Evolutionary conservation across 1,140 invertebrate species (phyloP).

Genomic region (Drosophila cardini): DNA sequence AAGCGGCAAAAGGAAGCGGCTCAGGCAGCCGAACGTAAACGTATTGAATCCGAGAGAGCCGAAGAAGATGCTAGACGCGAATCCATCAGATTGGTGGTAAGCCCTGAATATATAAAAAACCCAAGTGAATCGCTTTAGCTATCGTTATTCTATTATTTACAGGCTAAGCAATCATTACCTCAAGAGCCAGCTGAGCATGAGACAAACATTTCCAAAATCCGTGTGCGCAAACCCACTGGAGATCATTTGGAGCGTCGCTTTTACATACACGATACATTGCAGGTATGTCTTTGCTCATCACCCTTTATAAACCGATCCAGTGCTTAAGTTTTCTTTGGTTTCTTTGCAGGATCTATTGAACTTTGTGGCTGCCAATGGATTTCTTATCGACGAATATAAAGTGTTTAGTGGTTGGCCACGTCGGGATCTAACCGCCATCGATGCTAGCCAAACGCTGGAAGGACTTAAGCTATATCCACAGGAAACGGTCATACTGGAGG

Average conservation of each 20-base stretch:
- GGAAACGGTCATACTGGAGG: slow-evolving; percentile 96
- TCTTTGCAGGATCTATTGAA: slow-evolving; percentile 90
- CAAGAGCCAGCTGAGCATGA: slow-evolving; percentile 87
- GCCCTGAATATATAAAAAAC: background rate
- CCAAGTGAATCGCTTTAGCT: background rate
- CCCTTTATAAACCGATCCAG: no score
- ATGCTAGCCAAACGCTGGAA: slow-evolving; percentile 90
- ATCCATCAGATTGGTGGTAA: slow-evolving; percentile 84
- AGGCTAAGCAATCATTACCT: slow-evolving; percentile 88
- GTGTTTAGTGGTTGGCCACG: slow-evolving; percentile 96
- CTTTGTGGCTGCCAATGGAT: slow-evolving; percentile 94
- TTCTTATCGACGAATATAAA: slow-evolving; percentile 94
- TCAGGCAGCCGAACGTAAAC: slow-evolving; percentile 88
- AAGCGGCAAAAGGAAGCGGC: slow-evolving; percentile 90
- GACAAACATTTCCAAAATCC: slow-evolving; percentile 88
- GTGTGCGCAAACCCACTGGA: slow-evolving; percentile 91
- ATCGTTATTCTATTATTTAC: background rate
- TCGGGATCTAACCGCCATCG: slow-evolving; percentile 93
- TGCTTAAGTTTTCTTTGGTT: no score
- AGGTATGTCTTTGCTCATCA: slow-evolving; percentile 80
- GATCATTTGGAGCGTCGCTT: slow-evolving; percentile 91
- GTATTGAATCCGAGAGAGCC: slow-evolving; percentile 89
- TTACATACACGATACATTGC: slow-evolving; percentile 87
- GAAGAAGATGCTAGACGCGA: slow-evolving; percentile 90
- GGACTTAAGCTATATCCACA: slow-evolving; percentile 94